Conservation (phyloP, 2,797 vertebrate species). For the Melanotaenia maccullochi region DNA sequence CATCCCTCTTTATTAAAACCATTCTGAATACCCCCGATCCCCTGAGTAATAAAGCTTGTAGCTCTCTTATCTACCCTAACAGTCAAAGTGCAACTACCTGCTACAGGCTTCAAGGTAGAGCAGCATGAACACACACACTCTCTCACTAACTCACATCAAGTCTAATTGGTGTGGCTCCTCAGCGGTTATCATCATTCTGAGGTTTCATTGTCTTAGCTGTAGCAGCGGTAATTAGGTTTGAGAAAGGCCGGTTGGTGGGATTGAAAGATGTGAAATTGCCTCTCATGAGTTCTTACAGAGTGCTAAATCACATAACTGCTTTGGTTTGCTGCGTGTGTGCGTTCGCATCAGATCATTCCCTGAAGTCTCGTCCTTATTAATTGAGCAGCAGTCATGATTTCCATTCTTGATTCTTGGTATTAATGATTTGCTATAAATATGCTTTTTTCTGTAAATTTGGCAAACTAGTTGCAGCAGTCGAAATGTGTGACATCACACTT, state of each 20-base stretch:
- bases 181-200: constrained; percentile 57
- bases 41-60: background rate
- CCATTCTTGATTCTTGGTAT: constrained; percentile 29
- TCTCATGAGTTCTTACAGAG: constrained; percentile 56
- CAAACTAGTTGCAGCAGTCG: background rate
- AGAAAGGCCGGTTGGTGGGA: constrained; percentile 61
- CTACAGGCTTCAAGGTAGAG: constrained; percentile 16
- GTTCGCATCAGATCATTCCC: constrained; percentile 32
- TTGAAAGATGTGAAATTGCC: constrained; percentile 71
- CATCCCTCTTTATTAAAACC: background rate
- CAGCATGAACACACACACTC: constrained; percentile 17
- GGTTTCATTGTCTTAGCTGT: constrained; percentile 59
- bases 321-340: constrained; percentile 6
- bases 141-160: constrained; percentile 18
- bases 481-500: background rate
- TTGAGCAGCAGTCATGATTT: constrained; percentile 51
- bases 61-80: constrained; percentile 1
- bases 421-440: constrained; percentile 20
- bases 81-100: constrained; percentile 19
- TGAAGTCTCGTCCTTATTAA: constrained; percentile 50
- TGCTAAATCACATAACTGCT: constrained; percentile 31
- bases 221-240: constrained; percentile 68
- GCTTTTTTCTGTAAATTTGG: constrained; percentile 10
- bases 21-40: background rate
- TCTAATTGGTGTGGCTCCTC: constrained; percentile 53